Conservation (phyloP, 1,140 invertebrate genomes). For the Octopus sinensis region DNA sequence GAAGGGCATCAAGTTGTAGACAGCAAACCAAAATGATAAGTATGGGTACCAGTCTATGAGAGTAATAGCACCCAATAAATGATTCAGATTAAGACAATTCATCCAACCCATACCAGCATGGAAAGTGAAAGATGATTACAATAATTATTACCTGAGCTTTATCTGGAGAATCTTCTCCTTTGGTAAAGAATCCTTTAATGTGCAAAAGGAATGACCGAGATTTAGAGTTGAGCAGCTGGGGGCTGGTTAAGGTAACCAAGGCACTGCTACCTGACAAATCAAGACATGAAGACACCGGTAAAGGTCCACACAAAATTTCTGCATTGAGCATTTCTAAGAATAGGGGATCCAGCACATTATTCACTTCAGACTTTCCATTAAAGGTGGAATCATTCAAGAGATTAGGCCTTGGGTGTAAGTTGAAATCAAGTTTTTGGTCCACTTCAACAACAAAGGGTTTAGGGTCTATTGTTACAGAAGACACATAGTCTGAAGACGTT, state of each 20-base stretch:
- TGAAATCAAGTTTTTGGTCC: constrained; percentile 38
- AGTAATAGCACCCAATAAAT: no score
- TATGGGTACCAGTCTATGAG: no score
- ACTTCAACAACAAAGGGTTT: constrained; percentile 21
- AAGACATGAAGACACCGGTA: constrained; percentile 74
- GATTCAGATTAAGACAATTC: not conserved
- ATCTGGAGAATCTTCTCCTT: constrained; percentile 29
- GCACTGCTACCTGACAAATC: constrained; percentile 81
- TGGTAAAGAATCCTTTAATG: constrained; percentile 66
- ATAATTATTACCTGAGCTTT: constrained; percentile 34
- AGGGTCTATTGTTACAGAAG: not conserved
- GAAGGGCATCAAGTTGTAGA: no score
- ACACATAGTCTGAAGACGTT: not conserved
- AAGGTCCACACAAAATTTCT: constrained; percentile 83
- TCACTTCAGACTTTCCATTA: constrained; percentile 43
- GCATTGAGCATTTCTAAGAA: constrained; percentile 82
- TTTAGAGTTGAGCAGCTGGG: constrained; percentile 75
- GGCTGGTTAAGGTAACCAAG: constrained; percentile 79
- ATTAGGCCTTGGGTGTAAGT: constrained; percentile 15
- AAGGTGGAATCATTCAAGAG: not conserved
- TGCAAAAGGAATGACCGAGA: constrained; percentile 79
- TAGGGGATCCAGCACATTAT: constrained; percentile 72
- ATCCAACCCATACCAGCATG: not conserved
- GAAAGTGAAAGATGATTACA: not conserved
- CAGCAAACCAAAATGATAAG: no score